Base-by-base conservation (phyloP, 1,140 invertebrate species). In the Solenopsis fugax region DNA sequence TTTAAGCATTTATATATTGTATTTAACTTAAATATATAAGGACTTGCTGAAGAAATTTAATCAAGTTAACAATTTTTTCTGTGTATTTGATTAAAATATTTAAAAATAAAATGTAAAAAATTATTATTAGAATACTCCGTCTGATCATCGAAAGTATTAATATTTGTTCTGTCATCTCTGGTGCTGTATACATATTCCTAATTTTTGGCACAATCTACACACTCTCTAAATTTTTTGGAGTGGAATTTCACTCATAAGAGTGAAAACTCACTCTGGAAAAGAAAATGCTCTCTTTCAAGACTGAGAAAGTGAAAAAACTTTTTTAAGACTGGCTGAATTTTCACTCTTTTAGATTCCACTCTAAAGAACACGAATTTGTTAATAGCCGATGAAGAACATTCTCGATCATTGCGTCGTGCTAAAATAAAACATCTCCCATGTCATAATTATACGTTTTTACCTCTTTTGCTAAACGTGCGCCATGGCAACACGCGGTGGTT, bases 401-500 rank as follows among this genome's bases (percentile, higher is more conserved):
- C 18, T 18, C 64, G 10, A 37, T 45, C 10, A n/a, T 45, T 24
- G 56, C 16, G n/a, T 29, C 45, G 18, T 34, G 18, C 16, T 73
- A 48, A 77, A 62, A 65, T 50, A 34, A 78, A 37, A 18, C 24
- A 45, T 29, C 4, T 41, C n/a, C 2, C 56, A 29, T 24, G 24
- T 69, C 21, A 41, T 41, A 65, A 24, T 58, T 24, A 58, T 45
- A 10, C 21, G 21, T 89, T 72, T 77, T 77, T 37, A 37, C 41
- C 24, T 16, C 21, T 41, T 0, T 73, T n/a, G 18, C 21, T 52
- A 81, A 54, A 81, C 9, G 34, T 34, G 29, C 21, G 21, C 48
- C 60, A 4, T 18, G 24, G 34, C n/a, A 69, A 52, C 21, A 50
- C 18, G 12, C 37, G 62, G 37, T 50, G 48, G 13, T 54, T 71